A percentile compares a stretch with the other conserved stretches of the same genome.
Evolutionary conservation across 2,797 vertebrate species (phyloP).

Genomic region (Thalassophryne amazonica): DNA sequence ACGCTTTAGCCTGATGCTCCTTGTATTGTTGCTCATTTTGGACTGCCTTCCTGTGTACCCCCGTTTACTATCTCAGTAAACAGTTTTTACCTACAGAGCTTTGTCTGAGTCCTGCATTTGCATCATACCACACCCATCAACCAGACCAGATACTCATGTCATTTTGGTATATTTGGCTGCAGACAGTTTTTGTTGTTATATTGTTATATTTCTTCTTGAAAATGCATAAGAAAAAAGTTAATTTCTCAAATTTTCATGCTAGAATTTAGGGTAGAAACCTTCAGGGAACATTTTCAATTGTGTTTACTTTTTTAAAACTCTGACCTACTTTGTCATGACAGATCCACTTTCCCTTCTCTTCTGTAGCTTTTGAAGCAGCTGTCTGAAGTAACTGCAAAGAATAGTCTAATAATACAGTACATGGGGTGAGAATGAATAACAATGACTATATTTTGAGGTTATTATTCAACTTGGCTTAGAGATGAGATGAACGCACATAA

Average conservation of each 20-base stretch:
- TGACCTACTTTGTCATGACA: conserved; percentile 33
- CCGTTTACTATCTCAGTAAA: too few species aligned
- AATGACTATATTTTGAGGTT: too few species aligned
- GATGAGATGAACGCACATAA: too few species aligned
- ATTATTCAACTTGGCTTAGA: too few species aligned
- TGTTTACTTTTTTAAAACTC: conserved; percentile 2
- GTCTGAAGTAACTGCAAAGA: neutral
- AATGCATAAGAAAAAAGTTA: neutral
- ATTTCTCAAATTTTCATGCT: neutral
- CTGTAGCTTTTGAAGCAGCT: conserved; percentile 9
- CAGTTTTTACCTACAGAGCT: too few species aligned
- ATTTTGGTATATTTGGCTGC: neutral
- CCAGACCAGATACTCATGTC: too few species aligned
- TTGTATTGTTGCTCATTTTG: too few species aligned
- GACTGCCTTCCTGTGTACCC: too few species aligned
- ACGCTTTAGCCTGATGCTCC: too few species aligned
- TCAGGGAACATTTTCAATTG: neutral
- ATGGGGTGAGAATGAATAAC: too few species aligned
- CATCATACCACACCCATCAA: too few species aligned
- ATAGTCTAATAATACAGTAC: neutral
- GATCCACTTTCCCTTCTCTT: conserved; percentile 1
- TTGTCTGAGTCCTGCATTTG: too few species aligned
- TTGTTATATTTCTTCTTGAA: neutral
- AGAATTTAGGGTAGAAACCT: neutral
- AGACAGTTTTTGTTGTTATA: neutral